Evolutionary conservation across 2,888 invertebrate genomes (phyloP).

Genomic region (Empis livida): DNA sequence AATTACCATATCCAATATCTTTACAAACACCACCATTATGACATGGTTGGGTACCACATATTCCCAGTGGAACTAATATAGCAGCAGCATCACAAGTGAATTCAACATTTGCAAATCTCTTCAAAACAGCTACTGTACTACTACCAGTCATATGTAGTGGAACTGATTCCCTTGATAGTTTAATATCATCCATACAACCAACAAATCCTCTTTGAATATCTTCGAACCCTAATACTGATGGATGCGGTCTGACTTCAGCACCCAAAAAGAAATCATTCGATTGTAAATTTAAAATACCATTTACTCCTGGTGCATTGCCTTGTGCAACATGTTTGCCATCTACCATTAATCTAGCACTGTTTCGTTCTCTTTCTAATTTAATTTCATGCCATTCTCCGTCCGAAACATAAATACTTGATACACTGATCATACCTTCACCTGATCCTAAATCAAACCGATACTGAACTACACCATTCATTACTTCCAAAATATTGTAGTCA

Average conservation of each 20-base stretch:
- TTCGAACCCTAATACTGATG: constrained; percentile 55
- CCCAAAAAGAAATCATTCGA: constrained; percentile 74
- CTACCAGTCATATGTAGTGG: constrained; percentile 59
- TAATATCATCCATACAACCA: constrained; percentile 83
- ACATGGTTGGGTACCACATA: constrained; percentile 67
- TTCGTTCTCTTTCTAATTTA: constrained; percentile 67
- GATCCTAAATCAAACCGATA: constrained; percentile 88
- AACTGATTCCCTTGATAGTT: constrained; percentile 58
- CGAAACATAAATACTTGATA: constrained; percentile 61
- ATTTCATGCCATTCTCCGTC: constrained; percentile 78
- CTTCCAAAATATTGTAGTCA: constrained; percentile 81
- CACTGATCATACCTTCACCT: constrained; percentile 73
- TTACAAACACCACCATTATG: constrained; percentile 60
- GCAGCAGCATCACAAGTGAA: constrained; percentile 50
- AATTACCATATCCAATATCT: constrained; percentile 47
- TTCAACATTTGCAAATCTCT: constrained; percentile 56
- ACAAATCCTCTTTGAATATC: constrained; percentile 75
- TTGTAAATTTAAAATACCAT: constrained; percentile 73
- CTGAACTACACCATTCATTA: constrained; percentile 72
- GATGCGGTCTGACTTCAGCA: constrained; percentile 66
- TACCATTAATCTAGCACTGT: constrained; percentile 61
- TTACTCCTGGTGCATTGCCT: constrained; percentile 67
- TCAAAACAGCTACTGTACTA: constrained; percentile 49
- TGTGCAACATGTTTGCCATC: constrained; percentile 62
- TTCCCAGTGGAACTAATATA: constrained; percentile 46